Evolutionary conservation across 2,113 vertebrate genomes (phyloP), one percentile per base, ranked within the genome.

Genomic region (Micromys minutus): DNA sequence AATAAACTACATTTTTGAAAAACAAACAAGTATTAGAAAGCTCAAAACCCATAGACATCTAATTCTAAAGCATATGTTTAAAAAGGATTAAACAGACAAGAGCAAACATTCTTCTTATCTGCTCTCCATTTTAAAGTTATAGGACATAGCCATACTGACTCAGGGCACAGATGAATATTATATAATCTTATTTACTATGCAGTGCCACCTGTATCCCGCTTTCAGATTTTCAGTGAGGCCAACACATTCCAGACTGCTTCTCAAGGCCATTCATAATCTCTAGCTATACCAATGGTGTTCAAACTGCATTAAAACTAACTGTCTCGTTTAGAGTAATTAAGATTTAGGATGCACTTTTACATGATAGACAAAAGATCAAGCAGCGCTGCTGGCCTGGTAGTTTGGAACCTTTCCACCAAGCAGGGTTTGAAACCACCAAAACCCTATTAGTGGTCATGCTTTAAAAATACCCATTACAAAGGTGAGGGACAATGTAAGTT

Each of bases 401-500:
- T 24, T 39, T 75, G 31, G 76, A 57, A 12, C 52, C 72, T 42
- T 71, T 63, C 57, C 42, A 69, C 31, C 16, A 93, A 34, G 39
- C 83, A 67, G 11, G 74, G 89, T 94, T 59, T 80, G 79, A 95
- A 95, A 94, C n/a, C 77, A 91, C 42, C 29, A 91, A 93, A 86
- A 15, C 31, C 36, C 72, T 92, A 63, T 24, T 65, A 87, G 72
- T 39, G 34, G 76, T 61, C 88, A 91, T 61, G 90, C 79, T 97
- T 79, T 75, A 93, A 80, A 96, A 94, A 87, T 81, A 96, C 24
- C 93, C 94, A 55, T 95, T 74, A 96, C 95, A 93, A 95, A 96
- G 91, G n/a, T 94, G 95, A 97, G 92, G 96, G 93, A 97, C 90
- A 97, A 90, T 93, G 92, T 90, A 94, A 98, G 71, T 90, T 95